Conservation (phyloP, 35 echinoderm and acorn worm species). For the Ptychodera flava region DNA sequence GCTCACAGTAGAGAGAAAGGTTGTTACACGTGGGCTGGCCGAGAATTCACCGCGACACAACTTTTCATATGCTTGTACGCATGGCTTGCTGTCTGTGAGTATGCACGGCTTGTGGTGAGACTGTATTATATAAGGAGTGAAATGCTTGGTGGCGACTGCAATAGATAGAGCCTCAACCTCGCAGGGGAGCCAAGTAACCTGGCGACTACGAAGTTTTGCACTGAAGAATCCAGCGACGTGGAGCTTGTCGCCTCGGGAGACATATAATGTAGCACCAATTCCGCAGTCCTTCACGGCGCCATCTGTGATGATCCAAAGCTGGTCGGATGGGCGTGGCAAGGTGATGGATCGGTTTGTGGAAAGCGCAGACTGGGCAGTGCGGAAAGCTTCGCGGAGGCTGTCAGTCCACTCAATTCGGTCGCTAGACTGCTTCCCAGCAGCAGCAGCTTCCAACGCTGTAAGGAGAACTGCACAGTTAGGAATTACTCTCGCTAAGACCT, state of each 20-base stretch:
- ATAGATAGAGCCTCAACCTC: conserved; percentile 45
- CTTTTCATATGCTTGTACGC: conserved; percentile 56
- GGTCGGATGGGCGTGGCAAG: neutral
- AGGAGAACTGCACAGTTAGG: neutral
- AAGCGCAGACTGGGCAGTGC: neutral
- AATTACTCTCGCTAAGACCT: conserved; percentile 9
- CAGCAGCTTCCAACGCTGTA: neutral
- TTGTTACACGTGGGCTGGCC: conserved; percentile 45
- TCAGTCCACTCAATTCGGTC: neutral
- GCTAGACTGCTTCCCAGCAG: neutral
- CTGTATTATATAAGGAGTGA: conserved; percentile 46
- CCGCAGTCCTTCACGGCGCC: conserved; percentile 20
- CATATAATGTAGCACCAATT: conserved; percentile 34
- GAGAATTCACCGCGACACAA: conserved; percentile 49
- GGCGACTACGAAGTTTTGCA: conserved; percentile 29
- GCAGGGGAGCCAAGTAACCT: conserved; percentile 37
- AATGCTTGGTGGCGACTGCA: conserved; percentile 32
- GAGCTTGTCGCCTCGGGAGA: conserved; percentile 17
- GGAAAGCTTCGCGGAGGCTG: neutral
- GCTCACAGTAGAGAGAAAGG: conserved; percentile 57
- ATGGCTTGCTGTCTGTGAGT: conserved; percentile 66
- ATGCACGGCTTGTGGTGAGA: conserved; percentile 25
- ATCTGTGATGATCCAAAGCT: conserved; percentile 47
- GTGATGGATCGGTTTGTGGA: neutral
- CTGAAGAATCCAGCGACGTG: conserved; percentile 24